Evolutionary conservation across 2,888 invertebrate genomes (phyloP).

Genomic region (Adelognathus sp.): DNA sequence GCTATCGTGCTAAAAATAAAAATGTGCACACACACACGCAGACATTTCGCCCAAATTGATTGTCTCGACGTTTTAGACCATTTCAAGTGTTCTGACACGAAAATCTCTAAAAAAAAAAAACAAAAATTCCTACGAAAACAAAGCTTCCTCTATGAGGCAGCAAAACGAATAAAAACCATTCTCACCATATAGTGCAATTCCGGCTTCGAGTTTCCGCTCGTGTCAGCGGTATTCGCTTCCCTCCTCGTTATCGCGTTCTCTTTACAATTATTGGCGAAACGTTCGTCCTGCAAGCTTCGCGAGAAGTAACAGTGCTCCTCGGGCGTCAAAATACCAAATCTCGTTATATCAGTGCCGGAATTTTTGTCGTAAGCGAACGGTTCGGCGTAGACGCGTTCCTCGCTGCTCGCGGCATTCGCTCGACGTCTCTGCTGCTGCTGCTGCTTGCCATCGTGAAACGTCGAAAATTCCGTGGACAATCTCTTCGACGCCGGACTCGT

Average conservation of each 20-base stretch:
- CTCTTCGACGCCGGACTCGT: slow-evolving; percentile 56
- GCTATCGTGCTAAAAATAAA: no score
- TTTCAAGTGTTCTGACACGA: no score
- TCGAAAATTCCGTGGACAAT: slow-evolving; percentile 60
- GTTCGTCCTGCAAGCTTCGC: slow-evolving; percentile 57
- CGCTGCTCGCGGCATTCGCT: slow-evolving; percentile 62
- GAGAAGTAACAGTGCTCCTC: slow-evolving; percentile 60
- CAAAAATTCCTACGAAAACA: not conserved
- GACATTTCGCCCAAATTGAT: no score
- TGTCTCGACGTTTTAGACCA: no score
- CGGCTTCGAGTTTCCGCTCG: slow-evolving; percentile 55
- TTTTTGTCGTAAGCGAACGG: slow-evolving; percentile 79
- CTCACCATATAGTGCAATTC: slow-evolving; percentile 82
- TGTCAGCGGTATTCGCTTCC: slow-evolving; percentile 12
- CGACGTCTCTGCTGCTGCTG: no score
- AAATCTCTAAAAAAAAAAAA: not conserved
- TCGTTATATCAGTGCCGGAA: slow-evolving; percentile 63
- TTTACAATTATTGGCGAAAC: slow-evolving; percentile 33
- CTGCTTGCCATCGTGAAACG: slow-evolving; percentile 57
- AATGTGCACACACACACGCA: no score
- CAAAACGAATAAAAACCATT: no score
- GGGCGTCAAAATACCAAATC: slow-evolving; percentile 52
- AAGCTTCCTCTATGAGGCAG: no score
- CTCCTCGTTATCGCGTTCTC: slow-evolving; percentile 1
- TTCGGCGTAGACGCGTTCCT: slow-evolving; percentile 86